Evolutionary conservation across 2,797 vertebrate genomes (phyloP), one percentile per base, ranked within the genome.

Genomic region (Sarcoramphus papa): DNA sequence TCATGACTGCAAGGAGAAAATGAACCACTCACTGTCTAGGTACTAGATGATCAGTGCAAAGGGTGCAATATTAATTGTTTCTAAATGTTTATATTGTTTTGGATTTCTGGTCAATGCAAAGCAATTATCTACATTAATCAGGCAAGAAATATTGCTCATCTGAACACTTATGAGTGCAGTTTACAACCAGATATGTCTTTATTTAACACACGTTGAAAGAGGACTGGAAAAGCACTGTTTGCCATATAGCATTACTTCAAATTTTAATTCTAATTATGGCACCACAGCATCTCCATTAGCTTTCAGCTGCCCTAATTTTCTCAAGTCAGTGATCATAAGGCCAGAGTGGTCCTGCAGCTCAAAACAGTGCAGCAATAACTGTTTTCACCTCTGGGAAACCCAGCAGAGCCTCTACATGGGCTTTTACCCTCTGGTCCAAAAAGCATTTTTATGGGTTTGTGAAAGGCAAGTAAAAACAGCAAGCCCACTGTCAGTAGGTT

Each of bases 101-200:
- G 98, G 98, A 95, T 97, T 91, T 98, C 97, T 8, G 98, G 98
- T 28, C 96, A 97, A 80, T 98, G 98, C 87, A 98, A 98, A 97
- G 90, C 93, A 84, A 78, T 91, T 85, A 96, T 98, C 96, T 97
- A 97, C 20, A 14, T 92, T 41, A 96, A 97, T 91, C 93, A 65
- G 62, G 82, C 95, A 87, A 77, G 60, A 79, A 97, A 97, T 85
- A 82, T 97, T 93, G n/a, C 96, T 86, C 92, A 97, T 60, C 78
- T 97, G 48, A 50, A 47, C 76, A 93, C 67, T 89, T 98, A 98
- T 6, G 96, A 98, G 56, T 98, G 98, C 90, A 92, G 83, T 70
- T 85, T 98, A 95, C 97, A 90, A 37, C 97, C 93, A 98, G 94
- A 98, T 98, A 98, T 65, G 95, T 80, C 77, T 81, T 90, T 82